Percentiles rank a stretch among this genome's conserved stretches.
Conservation (phyloP, 2,113 vertebrate species). For the Morone chrysops region DNA sequence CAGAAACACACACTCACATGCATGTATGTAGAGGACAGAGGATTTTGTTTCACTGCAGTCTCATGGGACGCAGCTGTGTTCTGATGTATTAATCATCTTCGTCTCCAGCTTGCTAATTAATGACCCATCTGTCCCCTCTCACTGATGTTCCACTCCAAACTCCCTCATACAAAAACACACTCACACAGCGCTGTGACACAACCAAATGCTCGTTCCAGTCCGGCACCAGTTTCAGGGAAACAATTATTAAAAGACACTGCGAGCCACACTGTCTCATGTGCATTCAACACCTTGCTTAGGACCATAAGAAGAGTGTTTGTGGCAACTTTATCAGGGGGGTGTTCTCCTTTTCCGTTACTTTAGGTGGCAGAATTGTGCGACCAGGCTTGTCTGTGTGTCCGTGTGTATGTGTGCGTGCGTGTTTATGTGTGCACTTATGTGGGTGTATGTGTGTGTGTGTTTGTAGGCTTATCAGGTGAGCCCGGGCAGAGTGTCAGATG, state of each 20-base stretch:
- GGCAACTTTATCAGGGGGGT: conserved; percentile 21
- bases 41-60: conserved; percentile 51
- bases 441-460: conserved; percentile 83
- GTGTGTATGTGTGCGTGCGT: conserved; percentile 66
- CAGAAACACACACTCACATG: conserved; percentile 28
- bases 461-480: conserved; percentile 88
- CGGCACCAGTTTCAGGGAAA: conserved; percentile 10
- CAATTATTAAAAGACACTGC: conserved; percentile 22
- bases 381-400: conserved; percentile 53
- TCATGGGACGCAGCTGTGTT: conserved; percentile 71
- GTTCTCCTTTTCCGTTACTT: conserved; percentile 32
- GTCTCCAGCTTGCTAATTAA: conserved; percentile 80
- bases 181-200: conserved; percentile 36
- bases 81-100: conserved; percentile 79
- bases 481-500: conserved; percentile 87
- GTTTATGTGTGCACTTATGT: conserved; percentile 68
- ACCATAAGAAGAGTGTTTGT: conserved; percentile 21
- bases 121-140: conserved; percentile 80
- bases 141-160: conserved; percentile 75
- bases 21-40: conserved; percentile 57
- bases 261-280: conserved; percentile 29
- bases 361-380: conserved; percentile 42
- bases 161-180: conserved; percentile 41
- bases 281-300: conserved; percentile 5
- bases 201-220: conserved; percentile 23